Evolutionary conservation across 2,888 invertebrate species (phyloP), one percentile per base, ranked within the genome.

Genomic region (Danaus chrysippus): DNA sequence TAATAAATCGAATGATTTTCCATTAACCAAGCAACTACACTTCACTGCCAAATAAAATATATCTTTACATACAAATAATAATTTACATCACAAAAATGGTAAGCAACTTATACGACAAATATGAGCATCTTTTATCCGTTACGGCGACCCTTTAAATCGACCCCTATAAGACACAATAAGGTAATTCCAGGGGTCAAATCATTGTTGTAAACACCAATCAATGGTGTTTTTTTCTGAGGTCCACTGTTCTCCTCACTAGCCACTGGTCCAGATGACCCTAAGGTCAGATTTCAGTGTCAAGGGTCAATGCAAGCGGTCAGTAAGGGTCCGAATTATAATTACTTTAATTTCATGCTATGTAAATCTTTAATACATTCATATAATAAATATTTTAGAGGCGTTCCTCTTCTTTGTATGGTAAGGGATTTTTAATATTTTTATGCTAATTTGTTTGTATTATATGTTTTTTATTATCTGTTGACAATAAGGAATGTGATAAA

Each of bases 181-280:
- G 70, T 78, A 81, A 84, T 82, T 82, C 71, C 64, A 76, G 76
- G 84, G 87, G 87, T 84, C 82, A 84, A 54, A 65, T 74, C 75
- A 79, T 87, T 86, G 79, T 81, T 42, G 71, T 65, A 72, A 72
- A 73, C 77, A 77, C 88, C 89, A 88, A 88, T 87, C 77, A 76
- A 72, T 73, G 71, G 49, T 49, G 15, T 17, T 81, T 85, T 84
- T 85, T 87, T 80, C 73, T 71, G 68, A 64, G 67, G 71, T 74
- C 72, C 77, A 79, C 79, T 78, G 79, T 86, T 87, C 83, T 84
- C 76, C 78, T 65, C 77, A 76, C 78, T 83, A 82, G 74, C 76
- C 76, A 70, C 73, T 82, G 86, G 87, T 86, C 87, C 86, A 86
- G 84, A 82, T 86, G 87, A 90, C 89, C 90, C 82, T 70, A 60